Evolutionary conservation across 2,888 invertebrate genomes (phyloP).

Genomic region (Drosophila paucipuncta): DNA sequence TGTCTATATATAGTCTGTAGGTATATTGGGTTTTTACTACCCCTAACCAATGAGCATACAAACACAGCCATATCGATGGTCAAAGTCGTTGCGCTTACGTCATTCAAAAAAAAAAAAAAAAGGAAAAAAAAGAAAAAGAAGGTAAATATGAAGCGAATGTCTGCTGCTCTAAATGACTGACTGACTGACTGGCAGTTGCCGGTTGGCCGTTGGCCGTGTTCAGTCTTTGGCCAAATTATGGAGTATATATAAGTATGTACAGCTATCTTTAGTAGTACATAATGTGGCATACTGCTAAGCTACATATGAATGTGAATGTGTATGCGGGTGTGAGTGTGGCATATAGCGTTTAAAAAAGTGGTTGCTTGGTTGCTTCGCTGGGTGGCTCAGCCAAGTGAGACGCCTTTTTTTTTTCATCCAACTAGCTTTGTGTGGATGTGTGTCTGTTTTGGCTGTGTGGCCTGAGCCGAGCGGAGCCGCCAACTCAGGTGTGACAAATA

Average conservation of each 20-base stretch:
- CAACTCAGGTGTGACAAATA: conserved; percentile 85
- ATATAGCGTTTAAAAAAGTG: conserved; percentile 65
- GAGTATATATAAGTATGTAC: conserved; percentile 25
- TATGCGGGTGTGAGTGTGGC: conserved; percentile 27
- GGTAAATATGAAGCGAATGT: conserved; percentile 48
- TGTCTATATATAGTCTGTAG: conserved; percentile 1
- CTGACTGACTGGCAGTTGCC: conserved; percentile 35
- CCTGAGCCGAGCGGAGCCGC: conserved; percentile 57
- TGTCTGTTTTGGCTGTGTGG: conserved; percentile 33
- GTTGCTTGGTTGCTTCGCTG: conserved; percentile 64
- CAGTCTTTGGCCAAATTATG: conserved; percentile 37
- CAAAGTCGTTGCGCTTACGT: conserved; percentile 52
- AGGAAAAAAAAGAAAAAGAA: conserved; percentile 14
- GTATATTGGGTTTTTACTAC: conserved; percentile 22
- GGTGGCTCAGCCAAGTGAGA: conserved; percentile 81
- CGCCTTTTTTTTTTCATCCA: conserved; percentile 67
- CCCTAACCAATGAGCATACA: conserved; percentile 32
- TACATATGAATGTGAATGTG: conserved; percentile 25
- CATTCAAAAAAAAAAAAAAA: conserved; percentile 22
- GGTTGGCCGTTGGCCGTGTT: conserved; percentile 1
- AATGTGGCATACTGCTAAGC: conserved; percentile 57
- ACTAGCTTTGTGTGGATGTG: conserved; percentile 23
- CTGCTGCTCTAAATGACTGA: conserved; percentile 17
- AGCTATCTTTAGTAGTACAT: conserved; percentile 31
- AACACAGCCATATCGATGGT: conserved; percentile 41